A percentile compares a stretch with the other conserved stretches of the same genome.
phyloP scores from a whole-genome alignment of 2,113 vertebrate species.

The Rattus norvegicus region GRCr8 NC_086032.1:73930501-73931000 shows the following conservation, averaged over 20 bases:
- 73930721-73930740: not conserved
- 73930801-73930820: not conserved
- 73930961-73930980: not conserved
- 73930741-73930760: not conserved
- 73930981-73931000: not conserved
- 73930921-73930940: not conserved
- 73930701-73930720: not conserved
- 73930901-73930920: not conserved
- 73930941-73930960: not conserved
- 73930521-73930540: not conserved
- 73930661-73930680: no score
- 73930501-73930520: not conserved
- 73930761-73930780: not conserved
- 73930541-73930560: not conserved
- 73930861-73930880: not conserved
- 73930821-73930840: no score
- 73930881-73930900: not conserved
- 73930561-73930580: not conserved
- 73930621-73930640: not conserved
- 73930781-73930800: rapidly evolving
- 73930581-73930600: not conserved
- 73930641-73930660: not conserved
- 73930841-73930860: not conserved
- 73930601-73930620: not conserved
- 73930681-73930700: not conserved